Conservation (phyloP, 2,888 invertebrate species). For the Schrankia costaestrigalis region DNA sequence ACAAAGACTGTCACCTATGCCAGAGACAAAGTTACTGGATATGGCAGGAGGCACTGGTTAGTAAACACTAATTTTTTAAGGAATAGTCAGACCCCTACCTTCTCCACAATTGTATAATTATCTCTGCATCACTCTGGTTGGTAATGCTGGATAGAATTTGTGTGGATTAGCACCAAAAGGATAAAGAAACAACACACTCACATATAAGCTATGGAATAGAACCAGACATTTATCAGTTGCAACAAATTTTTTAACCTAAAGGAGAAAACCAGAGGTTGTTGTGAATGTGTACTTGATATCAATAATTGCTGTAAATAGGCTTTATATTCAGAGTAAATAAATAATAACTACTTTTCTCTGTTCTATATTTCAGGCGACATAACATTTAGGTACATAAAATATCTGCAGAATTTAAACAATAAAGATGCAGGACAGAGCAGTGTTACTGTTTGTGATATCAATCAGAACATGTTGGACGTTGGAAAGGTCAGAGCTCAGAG, state of each 20-base stretch:
- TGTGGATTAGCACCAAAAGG: too few species aligned
- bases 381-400: conserved; percentile 92
- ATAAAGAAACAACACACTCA: neutral
- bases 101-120: neutral
- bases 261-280: too few species aligned
- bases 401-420: conserved; percentile 74
- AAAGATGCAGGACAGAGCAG: conserved; percentile 72
- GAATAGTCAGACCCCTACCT: too few species aligned
- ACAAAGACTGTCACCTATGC: conserved; percentile 86
- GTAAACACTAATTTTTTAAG: neutral
- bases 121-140: neutral
- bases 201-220: neutral
- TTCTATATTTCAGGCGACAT: conserved; percentile 87
- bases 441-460: conserved; percentile 94
- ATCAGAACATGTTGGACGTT: conserved; percentile 95
- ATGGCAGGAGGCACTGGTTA: conserved; percentile 98
- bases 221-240: too few species aligned
- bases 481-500: conserved; percentile 87
- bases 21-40: conserved; percentile 90
- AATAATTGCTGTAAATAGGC: too few species aligned
- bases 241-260: too few species aligned
- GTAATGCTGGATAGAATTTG: too few species aligned
- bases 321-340: neutral
- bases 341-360: neutral
- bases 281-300: too few species aligned